A percentile compares a stretch with the other conserved stretches of the same genome.
Evolutionary conservation across 2,888 invertebrate species (phyloP).

Genomic region (Andrena minutula): DNA sequence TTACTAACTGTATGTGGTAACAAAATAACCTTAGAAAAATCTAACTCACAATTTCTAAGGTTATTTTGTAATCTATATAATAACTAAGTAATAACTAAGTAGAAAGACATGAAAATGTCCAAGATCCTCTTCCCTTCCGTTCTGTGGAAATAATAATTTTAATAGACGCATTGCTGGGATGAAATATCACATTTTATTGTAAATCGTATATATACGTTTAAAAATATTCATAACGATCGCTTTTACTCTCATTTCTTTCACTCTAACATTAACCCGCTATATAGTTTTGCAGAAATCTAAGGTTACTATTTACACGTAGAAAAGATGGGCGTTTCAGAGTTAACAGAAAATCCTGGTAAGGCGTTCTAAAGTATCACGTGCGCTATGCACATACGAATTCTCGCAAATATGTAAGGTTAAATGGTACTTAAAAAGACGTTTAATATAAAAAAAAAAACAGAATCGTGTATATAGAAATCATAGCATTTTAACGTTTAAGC

Average conservation of each 20-base stretch:
- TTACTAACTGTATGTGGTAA: no score
- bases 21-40: no score
- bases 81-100: no score
- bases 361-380: conserved; percentile 28
- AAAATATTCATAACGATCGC: conserved; percentile 19
- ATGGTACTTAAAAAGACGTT: neutral
- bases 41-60: no score
- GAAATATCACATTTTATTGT: conserved; percentile 50
- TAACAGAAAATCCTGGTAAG: neutral
- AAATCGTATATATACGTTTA: conserved; percentile 15
- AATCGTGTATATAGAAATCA: neutral
- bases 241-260: neutral
- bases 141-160: neutral
- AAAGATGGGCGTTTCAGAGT: neutral
- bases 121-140: no score
- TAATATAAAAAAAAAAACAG: conserved; percentile 4
- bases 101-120: no score
- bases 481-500: conserved; percentile 2
- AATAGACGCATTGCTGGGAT: neutral
- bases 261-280: conserved; percentile 12
- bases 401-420: neutral
- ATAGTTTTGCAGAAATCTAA: conserved; percentile 26
- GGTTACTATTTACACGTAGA: conserved; percentile 20
- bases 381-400: conserved; percentile 18
- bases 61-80: no score